Percentiles rank a stretch among this genome's conserved stretches.
Conservation (phyloP, 2,113 vertebrate genomes). For the Colistium nudipinnis region DNA sequence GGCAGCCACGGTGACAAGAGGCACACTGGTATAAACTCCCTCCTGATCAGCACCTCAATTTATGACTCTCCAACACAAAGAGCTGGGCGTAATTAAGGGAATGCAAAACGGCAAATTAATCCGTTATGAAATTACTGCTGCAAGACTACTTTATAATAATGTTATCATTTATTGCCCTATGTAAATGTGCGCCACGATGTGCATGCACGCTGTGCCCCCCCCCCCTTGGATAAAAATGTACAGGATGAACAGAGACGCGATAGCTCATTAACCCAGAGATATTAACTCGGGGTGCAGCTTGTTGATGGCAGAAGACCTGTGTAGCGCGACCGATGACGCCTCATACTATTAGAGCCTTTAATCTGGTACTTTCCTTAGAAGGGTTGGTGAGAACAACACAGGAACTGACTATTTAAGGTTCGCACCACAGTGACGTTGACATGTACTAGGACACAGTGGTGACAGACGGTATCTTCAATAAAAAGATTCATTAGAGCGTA, state of each 20-base stretch:
- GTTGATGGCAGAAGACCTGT: constrained; percentile 17
- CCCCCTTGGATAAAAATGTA: constrained; percentile 20
- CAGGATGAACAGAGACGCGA: constrained; percentile 34
- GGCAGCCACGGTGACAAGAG: constrained; percentile 23
- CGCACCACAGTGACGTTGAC: background rate
- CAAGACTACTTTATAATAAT: constrained; percentile 55
- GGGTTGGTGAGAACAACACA: background rate
- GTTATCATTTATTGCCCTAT: constrained; percentile 60
- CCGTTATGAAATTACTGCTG: constrained; percentile 59
- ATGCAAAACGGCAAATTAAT: constrained; percentile 68
- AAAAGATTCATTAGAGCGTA: background rate
- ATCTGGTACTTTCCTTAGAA: background rate
- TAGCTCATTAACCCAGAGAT: constrained; percentile 50
- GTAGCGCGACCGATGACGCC: background rate
- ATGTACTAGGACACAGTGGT: background rate
- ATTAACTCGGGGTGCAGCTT: constrained; percentile 27
- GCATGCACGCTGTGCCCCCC: constrained; percentile 2
- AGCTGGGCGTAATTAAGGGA: constrained; percentile 60
- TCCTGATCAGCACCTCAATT: constrained; percentile 52
- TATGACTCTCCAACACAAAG: constrained; percentile 62
- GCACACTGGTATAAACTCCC: constrained; percentile 45
- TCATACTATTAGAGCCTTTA: constrained; percentile 3
- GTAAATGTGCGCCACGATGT: constrained; percentile 44
- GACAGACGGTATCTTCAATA: background rate
- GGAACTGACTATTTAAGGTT: too few relatives aligned